Evolutionary conservation across 1,140 invertebrate genomes (phyloP), one percentile per base, ranked within the genome.

Genomic region (Caenorhabditis brenneri): DNA sequence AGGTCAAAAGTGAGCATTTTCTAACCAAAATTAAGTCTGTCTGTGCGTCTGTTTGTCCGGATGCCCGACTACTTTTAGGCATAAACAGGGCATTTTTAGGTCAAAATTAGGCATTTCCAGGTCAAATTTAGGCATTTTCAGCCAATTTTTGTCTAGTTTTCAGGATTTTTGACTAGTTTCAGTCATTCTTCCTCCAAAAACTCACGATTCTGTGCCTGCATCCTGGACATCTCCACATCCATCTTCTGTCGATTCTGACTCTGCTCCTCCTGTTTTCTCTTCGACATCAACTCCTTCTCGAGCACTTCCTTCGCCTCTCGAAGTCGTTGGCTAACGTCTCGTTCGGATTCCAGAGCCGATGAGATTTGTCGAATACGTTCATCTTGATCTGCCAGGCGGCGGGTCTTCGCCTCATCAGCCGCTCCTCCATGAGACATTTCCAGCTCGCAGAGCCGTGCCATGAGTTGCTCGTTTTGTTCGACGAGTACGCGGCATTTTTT

Each of bases 401-500:
- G 33, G 24, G 36, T 12, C 65, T 33, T 27, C 58, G 46, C 15
- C 27, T 83, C 82, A 2, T 49, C 82, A 16, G 27, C 82, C 9
- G 27, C 82, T 48, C 27, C 82, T 10, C 19, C 82, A 9, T 33
- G 31, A 0, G 58, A 51, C 69, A 79, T 85, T 42, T 86, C 81
- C 16, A 53, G 29, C 48, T 83, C 85, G 24, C 81, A 86, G 7
- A 87, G 79, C 19, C 79, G 33, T 4, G 82, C 79, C 80, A 69
- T 85, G 19, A 87, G 58, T 29, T 65, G 24, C 31, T 87, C 86
- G 74, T 87, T 87, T 80, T 87, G 86, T 15, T 58, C 84, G 24
- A 69, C 60, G 7, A 87, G 82, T 1, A 82, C 33, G 7, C 84
- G 74, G 16, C 84, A 58, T 53, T 86, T 86, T 51, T 55, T 31